A percentile compares a stretch with the other conserved stretches of the same genome.
Evolutionary conservation across 2,113 vertebrate genomes (phyloP).

Genomic region (Mohoua ochrocephala): DNA sequence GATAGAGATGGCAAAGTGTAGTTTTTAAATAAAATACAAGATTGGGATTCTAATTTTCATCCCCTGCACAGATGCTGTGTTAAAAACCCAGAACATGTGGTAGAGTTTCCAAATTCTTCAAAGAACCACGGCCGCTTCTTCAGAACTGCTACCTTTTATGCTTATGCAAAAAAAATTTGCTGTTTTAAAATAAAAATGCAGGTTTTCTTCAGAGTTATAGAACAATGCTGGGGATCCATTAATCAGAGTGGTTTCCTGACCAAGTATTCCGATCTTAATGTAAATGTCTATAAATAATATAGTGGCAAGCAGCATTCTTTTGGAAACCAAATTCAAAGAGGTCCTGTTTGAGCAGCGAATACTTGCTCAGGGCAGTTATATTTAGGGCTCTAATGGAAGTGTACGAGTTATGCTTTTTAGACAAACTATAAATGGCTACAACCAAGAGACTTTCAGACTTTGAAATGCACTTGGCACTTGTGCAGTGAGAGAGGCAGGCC

Average conservation of each 20-base stretch:
- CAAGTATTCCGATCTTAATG: not conserved
- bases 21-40: not conserved
- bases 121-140: not conserved
- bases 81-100: not conserved
- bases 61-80: not conserved
- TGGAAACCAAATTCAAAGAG: slow-evolving; percentile 32
- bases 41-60: not conserved
- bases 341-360: not conserved
- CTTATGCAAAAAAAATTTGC: not conserved
- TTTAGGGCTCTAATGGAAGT: slow-evolving; percentile 50
- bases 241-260: not conserved
- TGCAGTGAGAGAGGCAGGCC: not conserved
- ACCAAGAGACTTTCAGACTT: not conserved
- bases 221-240: not conserved
- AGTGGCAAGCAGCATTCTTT: slow-evolving; percentile 3
- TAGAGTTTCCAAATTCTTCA: not conserved
- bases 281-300: slow-evolving; percentile 25
- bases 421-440: slow-evolving; percentile 56
- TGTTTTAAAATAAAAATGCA: not conserved
- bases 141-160: not conserved
- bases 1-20: not conserved
- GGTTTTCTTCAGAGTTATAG: not conserved
- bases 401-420: slow-evolving; percentile 49
- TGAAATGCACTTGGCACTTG: not conserved
- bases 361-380: slow-evolving; percentile 39